Evolutionary conservation across 2,797 vertebrate species (phyloP), one percentile per base, ranked within the genome.

Genomic region (Agapornis canus): DNA sequence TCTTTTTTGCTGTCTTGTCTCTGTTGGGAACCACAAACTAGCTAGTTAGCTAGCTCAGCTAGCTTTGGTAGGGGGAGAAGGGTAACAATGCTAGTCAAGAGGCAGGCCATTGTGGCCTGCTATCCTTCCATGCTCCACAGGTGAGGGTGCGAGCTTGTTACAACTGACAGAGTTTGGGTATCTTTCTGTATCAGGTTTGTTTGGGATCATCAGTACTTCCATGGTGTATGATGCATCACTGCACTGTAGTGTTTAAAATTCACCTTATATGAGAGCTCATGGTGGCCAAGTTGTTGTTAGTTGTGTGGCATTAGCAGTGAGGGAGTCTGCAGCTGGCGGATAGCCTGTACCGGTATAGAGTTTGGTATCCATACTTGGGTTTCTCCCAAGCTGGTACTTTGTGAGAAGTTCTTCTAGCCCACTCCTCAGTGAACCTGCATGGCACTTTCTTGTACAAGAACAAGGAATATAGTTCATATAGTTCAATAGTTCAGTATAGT

Each of bases 291-390:
- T 40, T 61, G 10, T 10, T 37, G 42, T 35, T 26, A 52, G 17
- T 45, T 37, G 9, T 13, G 17, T 21, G 48, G 20, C 7, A 5
- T 60, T 45, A 45, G 9, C 17, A 22, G 22, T 22, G 63, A 29
- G 20, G 32, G 25, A 32, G 13, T 29, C 35, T 37, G 68, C 17
- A 18, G 2, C 0, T 13, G 13, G 11, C 52, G 29, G 16, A 22
- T 5, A 20, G 37, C 37, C 48, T 63, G 48, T 11, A 10, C n/a
- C 0, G 0, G 2, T 13, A 9, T 17, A 21, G 71, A 7, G 39
- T 40, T 23, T 45, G 27, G 10, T 39, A 2, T 4, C 23, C n/a
- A 1, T 12, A 26, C 57, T 9, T 32, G 69, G 25, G 21, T n/a
- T 47, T 57, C 51, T 73, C 31, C 56, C 1, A 2, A 13, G n/a